These are phyloP conservation scores for Drosophila parvula DNA, from an alignment of 1,140 invertebrate genomes.

Conservation along the genomic window DNA sequence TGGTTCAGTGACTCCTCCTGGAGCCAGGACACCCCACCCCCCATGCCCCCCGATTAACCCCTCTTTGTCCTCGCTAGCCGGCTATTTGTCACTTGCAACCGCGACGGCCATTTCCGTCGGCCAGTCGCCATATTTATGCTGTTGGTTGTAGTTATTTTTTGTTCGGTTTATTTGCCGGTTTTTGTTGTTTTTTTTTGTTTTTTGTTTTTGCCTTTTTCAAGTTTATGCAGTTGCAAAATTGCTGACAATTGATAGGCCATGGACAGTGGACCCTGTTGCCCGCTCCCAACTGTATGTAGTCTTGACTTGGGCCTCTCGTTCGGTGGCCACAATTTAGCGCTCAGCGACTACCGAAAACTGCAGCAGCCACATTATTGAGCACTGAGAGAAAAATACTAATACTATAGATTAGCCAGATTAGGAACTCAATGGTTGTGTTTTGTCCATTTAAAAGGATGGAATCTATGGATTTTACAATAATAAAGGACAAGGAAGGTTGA, in stretches of 20 bases:
- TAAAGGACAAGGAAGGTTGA: no score
- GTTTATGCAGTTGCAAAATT: constrained; percentile 63
- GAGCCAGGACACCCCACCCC: not conserved
- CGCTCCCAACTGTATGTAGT: constrained; percentile 1
- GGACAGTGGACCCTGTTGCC: constrained; percentile 26
- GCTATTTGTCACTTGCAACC: constrained; percentile 80
- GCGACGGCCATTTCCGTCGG: constrained; percentile 68
- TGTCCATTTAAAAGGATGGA: not conserved
- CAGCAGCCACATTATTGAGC: constrained; percentile 21
- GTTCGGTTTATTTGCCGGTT: constrained; percentile 6
- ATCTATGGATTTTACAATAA: no score
- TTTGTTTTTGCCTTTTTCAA: constrained; percentile 29
- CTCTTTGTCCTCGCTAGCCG: constrained; percentile 42
- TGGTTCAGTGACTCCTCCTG: constrained; percentile 25
- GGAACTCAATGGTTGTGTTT: not conserved
- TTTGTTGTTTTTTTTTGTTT: not conserved
- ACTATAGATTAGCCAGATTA: no score
- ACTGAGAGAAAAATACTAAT: constrained; percentile 6
- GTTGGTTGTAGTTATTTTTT: constrained; percentile 36
- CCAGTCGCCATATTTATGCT: constrained; percentile 45
- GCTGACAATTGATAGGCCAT: constrained; percentile 71
- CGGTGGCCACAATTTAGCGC: constrained; percentile 76
- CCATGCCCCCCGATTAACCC: not conserved
- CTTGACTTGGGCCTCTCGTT: constrained; percentile 37
- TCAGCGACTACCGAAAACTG: constrained; percentile 73